Evolutionary conservation across 2,113 vertebrate genomes (phyloP).

Genomic region (Numenius arquata): DNA sequence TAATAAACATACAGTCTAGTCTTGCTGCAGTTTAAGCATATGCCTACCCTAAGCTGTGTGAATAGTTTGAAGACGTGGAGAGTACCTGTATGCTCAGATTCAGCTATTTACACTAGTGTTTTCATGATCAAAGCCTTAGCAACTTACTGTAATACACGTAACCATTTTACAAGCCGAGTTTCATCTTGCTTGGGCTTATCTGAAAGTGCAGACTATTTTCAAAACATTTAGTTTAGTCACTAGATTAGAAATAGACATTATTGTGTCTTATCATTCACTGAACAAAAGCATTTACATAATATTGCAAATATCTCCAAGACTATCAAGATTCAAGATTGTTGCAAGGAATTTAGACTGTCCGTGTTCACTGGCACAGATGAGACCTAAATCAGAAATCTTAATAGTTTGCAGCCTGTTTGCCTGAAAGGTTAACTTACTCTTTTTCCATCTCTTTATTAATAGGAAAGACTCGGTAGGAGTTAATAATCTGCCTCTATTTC

Average conservation of each 20-base stretch:
- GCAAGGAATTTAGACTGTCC: background rate
- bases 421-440: background rate
- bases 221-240: background rate
- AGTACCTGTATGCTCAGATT: background rate
- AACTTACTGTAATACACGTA: background rate
- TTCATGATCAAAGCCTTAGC: background rate
- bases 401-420: background rate
- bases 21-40: background rate
- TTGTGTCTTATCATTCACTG: background rate
- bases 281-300: background rate
- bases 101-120: background rate
- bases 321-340: background rate
- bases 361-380: background rate
- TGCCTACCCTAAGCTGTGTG: rapidly evolving
- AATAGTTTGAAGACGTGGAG: background rate
- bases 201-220: background rate
- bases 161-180: background rate
- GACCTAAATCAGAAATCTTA: background rate
- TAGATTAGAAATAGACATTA: background rate
- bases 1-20: background rate
- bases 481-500: background rate
- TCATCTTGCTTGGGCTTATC: background rate
- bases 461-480: background rate
- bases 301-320: background rate
- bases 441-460: background rate